Percentiles rank a stretch among this genome's conserved stretches.
These are phyloP conservation scores for Catharus bicknelli DNA, from an alignment of 2,113 vertebrate genomes.

Conservation along the genomic window DNA sequence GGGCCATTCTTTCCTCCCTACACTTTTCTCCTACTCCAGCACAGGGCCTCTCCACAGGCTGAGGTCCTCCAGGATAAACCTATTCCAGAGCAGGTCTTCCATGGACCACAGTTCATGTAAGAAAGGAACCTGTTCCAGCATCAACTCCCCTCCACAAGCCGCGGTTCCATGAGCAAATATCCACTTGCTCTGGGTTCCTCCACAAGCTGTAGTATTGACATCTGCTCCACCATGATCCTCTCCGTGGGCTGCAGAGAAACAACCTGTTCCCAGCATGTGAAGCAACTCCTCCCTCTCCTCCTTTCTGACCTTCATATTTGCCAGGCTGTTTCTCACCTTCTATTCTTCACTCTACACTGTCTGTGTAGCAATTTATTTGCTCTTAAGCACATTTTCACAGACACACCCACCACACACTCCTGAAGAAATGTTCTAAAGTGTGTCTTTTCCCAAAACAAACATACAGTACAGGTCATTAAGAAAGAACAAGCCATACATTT, in stretches of 20 bases:
- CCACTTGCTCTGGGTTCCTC: background rate
- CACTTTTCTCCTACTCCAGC: background rate
- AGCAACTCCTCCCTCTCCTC: background rate
- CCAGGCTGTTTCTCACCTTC: background rate
- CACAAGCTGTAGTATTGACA: background rate
- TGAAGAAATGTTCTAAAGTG: background rate
- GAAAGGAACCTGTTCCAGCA: background rate
- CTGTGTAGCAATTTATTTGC: background rate
- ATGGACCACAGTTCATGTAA: background rate
- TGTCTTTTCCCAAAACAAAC: background rate
- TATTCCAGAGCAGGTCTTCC: rapidly evolving
- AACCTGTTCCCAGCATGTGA: background rate
- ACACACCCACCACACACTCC: background rate
- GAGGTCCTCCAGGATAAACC: background rate
- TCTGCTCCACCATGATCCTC: background rate
- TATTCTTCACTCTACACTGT: background rate
- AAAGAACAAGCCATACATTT: background rate
- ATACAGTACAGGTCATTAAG: background rate
- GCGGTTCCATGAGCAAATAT: background rate
- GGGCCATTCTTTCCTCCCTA: background rate
- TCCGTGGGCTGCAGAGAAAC: background rate
- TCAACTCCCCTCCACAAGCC: rapidly evolving
- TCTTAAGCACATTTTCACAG: background rate
- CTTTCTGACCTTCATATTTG: background rate
- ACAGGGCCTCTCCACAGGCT: background rate